Conservation (phyloP, 2,113 vertebrate species). For the Sander lucioperca region DNA sequence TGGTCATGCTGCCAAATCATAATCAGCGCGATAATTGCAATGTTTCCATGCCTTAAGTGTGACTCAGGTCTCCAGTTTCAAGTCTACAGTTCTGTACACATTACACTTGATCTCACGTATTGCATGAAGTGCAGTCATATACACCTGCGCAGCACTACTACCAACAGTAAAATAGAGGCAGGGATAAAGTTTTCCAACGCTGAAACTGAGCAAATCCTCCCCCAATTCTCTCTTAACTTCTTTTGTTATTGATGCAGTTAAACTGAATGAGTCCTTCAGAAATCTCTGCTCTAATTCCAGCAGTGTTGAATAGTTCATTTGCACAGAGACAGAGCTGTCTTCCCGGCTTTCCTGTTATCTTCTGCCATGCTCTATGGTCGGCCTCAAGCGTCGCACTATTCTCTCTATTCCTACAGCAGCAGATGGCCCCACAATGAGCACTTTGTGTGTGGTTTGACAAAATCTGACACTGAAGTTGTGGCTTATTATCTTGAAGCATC, state of each 20-base stretch:
- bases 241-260: constrained; percentile 50
- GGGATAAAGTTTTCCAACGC: neutral
- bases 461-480: constrained; percentile 15
- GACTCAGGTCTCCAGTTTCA: neutral
- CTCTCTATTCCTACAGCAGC: constrained; percentile 10
- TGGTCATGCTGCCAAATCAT: neutral
- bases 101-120: neutral
- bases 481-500: neutral
- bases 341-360: constrained; percentile 37
- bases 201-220: constrained; percentile 20
- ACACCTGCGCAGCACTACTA: neutral
- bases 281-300: constrained; percentile 38
- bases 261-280: constrained; percentile 42
- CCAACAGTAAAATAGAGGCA: neutral
- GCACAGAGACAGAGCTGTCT: constrained; percentile 43
- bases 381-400: constrained; percentile 8
- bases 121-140: neutral
- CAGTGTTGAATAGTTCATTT: constrained; percentile 57
- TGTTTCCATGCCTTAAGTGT: neutral
- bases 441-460: constrained; percentile 30
- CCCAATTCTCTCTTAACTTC: constrained; percentile 27
- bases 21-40: neutral
- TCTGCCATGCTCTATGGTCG: constrained; percentile 20
- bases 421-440: constrained; percentile 15
- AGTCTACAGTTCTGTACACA: constrained; percentile 1